Evolutionary conservation across 2,888 invertebrate species (phyloP).

Genomic region (Neoaliturus tenellus): DNA sequence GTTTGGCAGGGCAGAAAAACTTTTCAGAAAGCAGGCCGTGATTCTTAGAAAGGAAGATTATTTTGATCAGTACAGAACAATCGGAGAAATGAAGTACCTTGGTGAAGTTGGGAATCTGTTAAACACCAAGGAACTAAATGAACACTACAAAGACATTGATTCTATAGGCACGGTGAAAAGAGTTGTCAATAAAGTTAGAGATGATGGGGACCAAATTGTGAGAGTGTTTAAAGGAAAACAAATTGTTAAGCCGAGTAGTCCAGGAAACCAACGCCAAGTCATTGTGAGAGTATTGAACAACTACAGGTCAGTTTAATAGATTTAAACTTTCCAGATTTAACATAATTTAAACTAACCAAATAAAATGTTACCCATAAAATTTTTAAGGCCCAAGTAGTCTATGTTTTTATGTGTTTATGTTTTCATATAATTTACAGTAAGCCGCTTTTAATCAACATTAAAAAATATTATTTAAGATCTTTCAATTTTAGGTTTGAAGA

Average conservation of each 20-base stretch:
- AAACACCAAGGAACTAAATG: constrained; percentile 38
- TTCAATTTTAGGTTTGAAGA: constrained; percentile 27
- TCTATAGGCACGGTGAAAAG: constrained; percentile 40
- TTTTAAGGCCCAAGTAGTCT: constrained; percentile 5
- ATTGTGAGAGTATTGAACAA: constrained; percentile 32
- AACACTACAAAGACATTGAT: constrained; percentile 42
- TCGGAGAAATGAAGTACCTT: constrained; percentile 26
- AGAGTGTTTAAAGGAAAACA: constrained; percentile 40
- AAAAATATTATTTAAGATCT: constrained; percentile 13
- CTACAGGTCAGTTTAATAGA: constrained; percentile 43
- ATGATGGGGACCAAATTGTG: constrained; percentile 30
- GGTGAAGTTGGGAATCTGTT: constrained; percentile 27
- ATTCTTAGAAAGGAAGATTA: background rate
- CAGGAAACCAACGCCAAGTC: constrained; percentile 42
- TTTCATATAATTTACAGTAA: background rate
- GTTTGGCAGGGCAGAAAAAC: constrained; percentile 35
- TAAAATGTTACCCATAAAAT: background rate
- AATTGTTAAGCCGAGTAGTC: constrained; percentile 7
- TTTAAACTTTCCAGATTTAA: constrained; percentile 3
- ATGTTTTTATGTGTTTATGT: background rate
- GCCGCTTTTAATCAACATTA: constrained; percentile 29
- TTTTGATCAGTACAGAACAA: background rate
- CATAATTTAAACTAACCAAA: constrained; percentile 30
- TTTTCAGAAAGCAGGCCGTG: background rate
- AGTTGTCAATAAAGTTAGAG: constrained; percentile 32